These are phyloP conservation scores for Hippoglossus stenolepis DNA, from an alignment of 2,113 vertebrate species.

Conservation along the genomic window DNA sequence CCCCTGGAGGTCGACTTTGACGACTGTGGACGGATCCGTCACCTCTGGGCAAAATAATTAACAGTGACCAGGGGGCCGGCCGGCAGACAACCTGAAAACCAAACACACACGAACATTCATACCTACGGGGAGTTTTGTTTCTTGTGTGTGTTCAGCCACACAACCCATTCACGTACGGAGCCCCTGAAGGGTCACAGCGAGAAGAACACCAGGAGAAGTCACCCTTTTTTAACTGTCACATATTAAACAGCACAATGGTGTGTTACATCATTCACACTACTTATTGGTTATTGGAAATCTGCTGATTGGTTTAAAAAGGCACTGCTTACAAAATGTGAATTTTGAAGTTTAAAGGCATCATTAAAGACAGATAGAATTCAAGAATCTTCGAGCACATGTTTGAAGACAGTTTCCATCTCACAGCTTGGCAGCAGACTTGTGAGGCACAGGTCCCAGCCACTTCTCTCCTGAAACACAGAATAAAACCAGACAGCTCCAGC, in stretches of 20 bases:
- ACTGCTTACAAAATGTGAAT: not conserved
- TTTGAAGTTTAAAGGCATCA: not conserved
- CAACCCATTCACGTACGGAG: too few relatives aligned
- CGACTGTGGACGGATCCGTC: too few relatives aligned
- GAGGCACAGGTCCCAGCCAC: conserved; percentile 81
- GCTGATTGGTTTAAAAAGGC: conserved; percentile 4
- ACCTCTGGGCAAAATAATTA: too few relatives aligned
- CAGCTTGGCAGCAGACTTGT: conserved; percentile 62
- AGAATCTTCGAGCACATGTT: not conserved
- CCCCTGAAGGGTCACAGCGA: too few relatives aligned
- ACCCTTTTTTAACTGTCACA: not conserved
- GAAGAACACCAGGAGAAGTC: not conserved
- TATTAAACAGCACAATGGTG: not conserved
- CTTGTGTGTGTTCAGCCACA: too few relatives aligned
- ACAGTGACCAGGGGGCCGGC: too few relatives aligned
- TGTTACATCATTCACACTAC: not conserved
- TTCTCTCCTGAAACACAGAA: conserved; percentile 80
- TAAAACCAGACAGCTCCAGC: not conserved
- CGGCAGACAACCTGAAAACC: too few relatives aligned
- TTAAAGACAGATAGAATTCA: not conserved
- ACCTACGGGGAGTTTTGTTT: too few relatives aligned
- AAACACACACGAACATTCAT: too few relatives aligned
- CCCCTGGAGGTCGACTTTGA: too few relatives aligned
- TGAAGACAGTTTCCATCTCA: conserved; percentile 55
- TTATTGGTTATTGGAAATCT: not conserved